Evolutionary conservation across 2,113 vertebrate species (phyloP), one percentile per base, ranked within the genome.

Genomic region (Callocephalon fimbriatum): DNA sequence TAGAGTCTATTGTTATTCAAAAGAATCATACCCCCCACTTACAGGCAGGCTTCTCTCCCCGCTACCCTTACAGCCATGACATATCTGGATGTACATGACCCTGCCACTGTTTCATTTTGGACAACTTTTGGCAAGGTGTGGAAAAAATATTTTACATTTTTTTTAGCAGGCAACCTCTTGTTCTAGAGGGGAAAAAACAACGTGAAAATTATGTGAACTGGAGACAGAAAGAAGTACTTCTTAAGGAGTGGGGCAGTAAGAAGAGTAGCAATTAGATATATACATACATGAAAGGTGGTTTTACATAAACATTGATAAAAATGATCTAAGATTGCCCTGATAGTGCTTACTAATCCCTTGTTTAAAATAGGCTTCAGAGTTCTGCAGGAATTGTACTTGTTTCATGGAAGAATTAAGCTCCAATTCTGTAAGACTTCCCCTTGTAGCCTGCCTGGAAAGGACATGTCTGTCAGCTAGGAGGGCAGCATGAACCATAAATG

Each of bases 1-100:
- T 87, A 62, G 75, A 87, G 42, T 88, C 87, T 93, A 90, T 97
- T 98, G 96, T 97, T 97, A 96, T 88, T 85, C 96, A 83, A 68
- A 90, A 97, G 91, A 95, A 95, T 97, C 95, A 97, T 45, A 82
- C 48, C 67, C 95, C 88, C 82, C 35, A 44, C 90, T 93, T 78
- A 88, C 88, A 96, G 79, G 79, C 79, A 71, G 65, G 40, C 82
- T 95, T 93, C 77, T 89, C 81, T 80, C 47, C 59, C 48, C 31
- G 38, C 67, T 65, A 61, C 50, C 65, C 88, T 67, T 63, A 67
- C 59, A 93, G 73, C 21, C 67, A 85, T 90, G 90, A 78, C 73
- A 54, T 94, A 89, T 96, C 84, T 77, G 47, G 75, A 87, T 85
- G 80, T 86, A 92, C 54, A 86, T 56, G 82, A 92, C 88, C 78